Conservation (phyloP, 2,888 invertebrate genomes). For the Apodemia zela region DNA sequence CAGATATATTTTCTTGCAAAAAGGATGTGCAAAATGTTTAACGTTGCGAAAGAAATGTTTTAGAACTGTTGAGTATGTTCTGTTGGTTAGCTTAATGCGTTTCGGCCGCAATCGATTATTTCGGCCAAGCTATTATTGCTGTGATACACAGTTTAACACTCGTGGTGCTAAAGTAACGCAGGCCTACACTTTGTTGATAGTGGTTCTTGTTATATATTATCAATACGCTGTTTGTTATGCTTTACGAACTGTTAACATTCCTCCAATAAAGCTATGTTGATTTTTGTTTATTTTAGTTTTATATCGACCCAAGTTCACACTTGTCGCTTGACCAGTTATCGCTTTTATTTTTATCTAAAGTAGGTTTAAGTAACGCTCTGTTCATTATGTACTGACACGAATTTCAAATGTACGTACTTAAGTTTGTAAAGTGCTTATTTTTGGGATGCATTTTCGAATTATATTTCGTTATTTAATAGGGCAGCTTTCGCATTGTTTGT, state of each 20-base stretch:
- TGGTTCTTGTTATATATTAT: constrained; percentile 67
- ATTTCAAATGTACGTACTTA: constrained; percentile 73
- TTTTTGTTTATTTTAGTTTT: constrained; percentile 73
- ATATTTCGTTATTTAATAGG: constrained; percentile 50
- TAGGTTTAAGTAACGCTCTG: constrained; percentile 63
- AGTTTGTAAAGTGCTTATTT: constrained; percentile 57
- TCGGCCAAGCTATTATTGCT: constrained; percentile 37
- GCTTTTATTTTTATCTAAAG: constrained; percentile 50
- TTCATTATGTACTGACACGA: constrained; percentile 59
- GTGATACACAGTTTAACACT: constrained; percentile 52
- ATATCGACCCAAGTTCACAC: constrained; percentile 57
- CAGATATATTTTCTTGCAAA: no score
- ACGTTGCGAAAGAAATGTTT: no score
- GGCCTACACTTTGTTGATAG: constrained; percentile 66
- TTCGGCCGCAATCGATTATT: neutral
- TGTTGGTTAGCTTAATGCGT: neutral
- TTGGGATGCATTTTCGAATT: constrained; percentile 65
- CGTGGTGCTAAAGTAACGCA: constrained; percentile 69
- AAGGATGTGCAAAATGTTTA: no score
- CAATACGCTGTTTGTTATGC: constrained; percentile 67
- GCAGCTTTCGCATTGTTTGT: constrained; percentile 71
- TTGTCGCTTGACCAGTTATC: constrained; percentile 64
- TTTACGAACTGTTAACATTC: constrained; percentile 76
- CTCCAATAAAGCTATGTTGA: constrained; percentile 73
- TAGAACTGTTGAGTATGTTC: neutral